These are phyloP conservation scores for Pandemis heparana DNA, from an alignment of 2,888 invertebrate species.

Conservation along the genomic window DNA sequence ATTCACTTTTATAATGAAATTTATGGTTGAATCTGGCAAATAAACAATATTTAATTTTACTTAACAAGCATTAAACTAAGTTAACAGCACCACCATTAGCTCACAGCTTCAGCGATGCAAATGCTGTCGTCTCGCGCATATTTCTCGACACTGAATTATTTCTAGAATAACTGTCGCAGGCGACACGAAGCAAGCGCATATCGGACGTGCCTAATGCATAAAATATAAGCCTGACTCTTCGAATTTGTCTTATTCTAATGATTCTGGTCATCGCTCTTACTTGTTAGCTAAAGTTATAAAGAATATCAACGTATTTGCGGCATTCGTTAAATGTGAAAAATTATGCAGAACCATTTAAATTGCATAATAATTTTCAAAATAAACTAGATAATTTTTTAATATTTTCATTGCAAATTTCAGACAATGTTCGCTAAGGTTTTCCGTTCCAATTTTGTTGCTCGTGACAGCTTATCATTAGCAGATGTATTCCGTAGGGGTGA, in stretches of 20 bases:
- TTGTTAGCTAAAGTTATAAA: conserved; percentile 51
- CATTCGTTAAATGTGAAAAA: too few relatives aligned
- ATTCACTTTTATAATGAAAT: background rate
- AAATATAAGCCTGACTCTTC: conserved; percentile 77
- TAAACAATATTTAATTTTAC: background rate
- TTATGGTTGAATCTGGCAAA: background rate
- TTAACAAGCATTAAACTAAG: conserved; percentile 31
- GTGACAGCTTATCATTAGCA: conserved; percentile 37
- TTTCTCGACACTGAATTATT: conserved; percentile 46
- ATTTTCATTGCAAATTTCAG: background rate
- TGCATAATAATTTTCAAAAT: background rate
- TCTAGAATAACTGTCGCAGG: conserved; percentile 51
- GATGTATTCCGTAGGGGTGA: conserved; percentile 30
- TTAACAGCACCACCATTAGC: conserved; percentile 45
- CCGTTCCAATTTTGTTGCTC: conserved; percentile 24
- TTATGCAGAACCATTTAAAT: too few relatives aligned
- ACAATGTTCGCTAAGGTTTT: background rate
- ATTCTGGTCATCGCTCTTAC: conserved; percentile 62
- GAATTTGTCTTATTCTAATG: conserved; percentile 77
- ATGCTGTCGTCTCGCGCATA: conserved; percentile 25
- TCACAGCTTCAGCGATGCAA: conserved; percentile 38
- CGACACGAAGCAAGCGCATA: conserved; percentile 57
- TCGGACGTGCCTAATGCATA: conserved; percentile 72
- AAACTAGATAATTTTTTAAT: background rate
- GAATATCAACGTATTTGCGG: too few relatives aligned